Conservation (phyloP, 1,140 invertebrate genomes). For the Cyrtorhinus lividipennis region DNA sequence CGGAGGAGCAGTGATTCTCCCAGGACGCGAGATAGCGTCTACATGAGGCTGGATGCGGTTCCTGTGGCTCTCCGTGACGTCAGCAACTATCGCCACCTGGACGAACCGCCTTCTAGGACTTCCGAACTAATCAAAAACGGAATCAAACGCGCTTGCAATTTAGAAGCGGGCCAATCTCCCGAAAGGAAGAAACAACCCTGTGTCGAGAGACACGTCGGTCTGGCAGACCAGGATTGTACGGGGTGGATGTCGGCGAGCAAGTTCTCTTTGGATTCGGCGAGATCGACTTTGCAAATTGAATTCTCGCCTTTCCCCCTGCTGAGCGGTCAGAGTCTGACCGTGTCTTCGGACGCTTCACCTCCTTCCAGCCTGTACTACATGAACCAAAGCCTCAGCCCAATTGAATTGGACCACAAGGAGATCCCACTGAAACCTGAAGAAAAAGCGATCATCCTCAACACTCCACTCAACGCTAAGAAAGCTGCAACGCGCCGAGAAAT, state of each 20-base stretch:
- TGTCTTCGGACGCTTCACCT: not conserved
- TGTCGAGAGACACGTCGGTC: constrained; percentile 5
- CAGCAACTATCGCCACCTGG: constrained; percentile 24
- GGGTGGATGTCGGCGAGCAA: constrained; percentile 12
- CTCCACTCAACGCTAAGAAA: constrained; percentile 4
- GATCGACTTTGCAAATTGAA: constrained; percentile 24
- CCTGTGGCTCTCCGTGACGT: constrained; percentile 26
- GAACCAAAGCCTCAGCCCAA: constrained; percentile 22
- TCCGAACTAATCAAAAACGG: not conserved
- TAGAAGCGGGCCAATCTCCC: constrained; percentile 1
- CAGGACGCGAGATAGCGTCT: constrained; percentile 21
- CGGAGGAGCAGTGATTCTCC: constrained; percentile 7
- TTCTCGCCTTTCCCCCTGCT: constrained; percentile 24
- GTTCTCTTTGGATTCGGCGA: constrained; percentile 11
- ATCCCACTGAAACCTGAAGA: constrained; percentile 19
- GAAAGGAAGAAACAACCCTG: constrained; percentile 24
- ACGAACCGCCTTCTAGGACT: constrained; percentile 10
- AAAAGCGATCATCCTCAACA: constrained; percentile 19
- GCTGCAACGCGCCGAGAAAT: not conserved
- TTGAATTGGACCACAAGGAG: constrained; percentile 24
- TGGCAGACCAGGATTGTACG: not conserved
- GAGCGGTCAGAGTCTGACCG: constrained; percentile 20
- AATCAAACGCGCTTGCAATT: not conserved
- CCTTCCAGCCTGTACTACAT: constrained; percentile 14
- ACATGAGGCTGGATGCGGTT: constrained; percentile 26